A percentile compares a stretch with the other conserved stretches of the same genome.
Evolutionary conservation across 2,797 vertebrate species (phyloP).

Genomic region (Falco rusticolus): DNA sequence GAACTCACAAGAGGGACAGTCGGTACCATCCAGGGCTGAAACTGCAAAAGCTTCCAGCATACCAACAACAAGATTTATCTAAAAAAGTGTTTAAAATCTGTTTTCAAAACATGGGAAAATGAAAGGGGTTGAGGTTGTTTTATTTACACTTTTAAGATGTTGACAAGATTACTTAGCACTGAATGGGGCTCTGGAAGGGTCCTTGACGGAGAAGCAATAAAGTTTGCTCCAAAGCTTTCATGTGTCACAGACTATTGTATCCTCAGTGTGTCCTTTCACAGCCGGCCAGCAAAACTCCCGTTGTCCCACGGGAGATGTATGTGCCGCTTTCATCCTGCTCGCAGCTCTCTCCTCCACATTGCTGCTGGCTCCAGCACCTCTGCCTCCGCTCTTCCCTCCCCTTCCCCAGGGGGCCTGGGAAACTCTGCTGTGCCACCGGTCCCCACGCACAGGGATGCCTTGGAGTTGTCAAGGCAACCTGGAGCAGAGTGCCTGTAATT

Average conservation of each 20-base stretch:
- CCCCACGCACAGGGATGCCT: slow-evolving; percentile 53
- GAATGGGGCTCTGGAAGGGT: slow-evolving; percentile 52
- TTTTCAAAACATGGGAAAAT: background rate
- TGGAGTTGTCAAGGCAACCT: slow-evolving; percentile 75
- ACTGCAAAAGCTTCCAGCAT: background rate
- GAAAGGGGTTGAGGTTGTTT: background rate
- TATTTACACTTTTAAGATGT: slow-evolving; percentile 22
- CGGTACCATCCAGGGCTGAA: rapidly evolving
- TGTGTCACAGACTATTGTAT: slow-evolving; percentile 67
- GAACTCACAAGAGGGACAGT: background rate
- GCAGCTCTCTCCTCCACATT: slow-evolving; percentile 43
- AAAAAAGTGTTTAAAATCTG: background rate
- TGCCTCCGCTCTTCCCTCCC: background rate
- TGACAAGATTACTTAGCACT: slow-evolving; percentile 17
- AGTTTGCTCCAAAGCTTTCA: slow-evolving; percentile 68
- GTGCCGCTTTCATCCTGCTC: slow-evolving; percentile 69
- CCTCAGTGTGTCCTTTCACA: slow-evolving; percentile 72
- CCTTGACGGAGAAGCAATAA: slow-evolving; percentile 44
- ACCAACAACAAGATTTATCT: background rate
- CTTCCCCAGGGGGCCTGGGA: slow-evolving; percentile 78
- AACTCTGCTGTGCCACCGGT: slow-evolving; percentile 76
- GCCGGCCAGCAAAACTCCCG: slow-evolving; percentile 57
- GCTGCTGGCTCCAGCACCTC: slow-evolving; percentile 33
- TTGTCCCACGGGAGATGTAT: slow-evolving; percentile 74
- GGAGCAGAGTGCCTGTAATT: slow-evolving; percentile 60